Evolutionary conservation across 2,113 vertebrate genomes (phyloP).

Genomic region (Syngnathus scovelli): DNA sequence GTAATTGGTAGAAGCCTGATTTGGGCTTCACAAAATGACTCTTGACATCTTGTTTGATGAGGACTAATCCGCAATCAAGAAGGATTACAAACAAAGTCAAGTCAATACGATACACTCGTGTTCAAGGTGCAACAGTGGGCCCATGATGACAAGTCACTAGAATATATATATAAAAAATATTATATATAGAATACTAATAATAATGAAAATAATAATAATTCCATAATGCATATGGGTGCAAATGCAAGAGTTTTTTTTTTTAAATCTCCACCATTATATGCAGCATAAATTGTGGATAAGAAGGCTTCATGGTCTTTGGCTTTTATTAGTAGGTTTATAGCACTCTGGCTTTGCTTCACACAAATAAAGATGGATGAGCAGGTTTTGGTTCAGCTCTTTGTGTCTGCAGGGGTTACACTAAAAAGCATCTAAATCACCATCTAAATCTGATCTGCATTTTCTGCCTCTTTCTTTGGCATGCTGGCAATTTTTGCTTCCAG

Average conservation of each 20-base stretch:
- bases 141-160: background rate
- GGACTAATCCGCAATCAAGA: background rate
- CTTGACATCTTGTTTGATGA: background rate
- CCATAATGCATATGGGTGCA: background rate
- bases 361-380: background rate
- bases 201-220: no score
- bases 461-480: background rate
- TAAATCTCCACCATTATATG: conserved; percentile 2
- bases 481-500: background rate
- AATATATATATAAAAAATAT: background rate
- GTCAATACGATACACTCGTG: background rate
- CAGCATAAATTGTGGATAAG: background rate
- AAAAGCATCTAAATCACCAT: conserved; percentile 20
- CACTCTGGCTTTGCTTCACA: background rate
- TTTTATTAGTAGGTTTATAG: background rate
- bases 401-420: conserved; percentile 10
- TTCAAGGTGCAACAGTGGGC: background rate
- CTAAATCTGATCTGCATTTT: background rate
- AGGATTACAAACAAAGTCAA: background rate
- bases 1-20: background rate
- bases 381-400: conserved; percentile 1
- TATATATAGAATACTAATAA: no score
- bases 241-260: background rate
- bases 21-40: background rate
- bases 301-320: background rate